Evolutionary conservation across 2,113 vertebrate species (phyloP).

Genomic region (Chiloscyllium plagiosum): DNA sequence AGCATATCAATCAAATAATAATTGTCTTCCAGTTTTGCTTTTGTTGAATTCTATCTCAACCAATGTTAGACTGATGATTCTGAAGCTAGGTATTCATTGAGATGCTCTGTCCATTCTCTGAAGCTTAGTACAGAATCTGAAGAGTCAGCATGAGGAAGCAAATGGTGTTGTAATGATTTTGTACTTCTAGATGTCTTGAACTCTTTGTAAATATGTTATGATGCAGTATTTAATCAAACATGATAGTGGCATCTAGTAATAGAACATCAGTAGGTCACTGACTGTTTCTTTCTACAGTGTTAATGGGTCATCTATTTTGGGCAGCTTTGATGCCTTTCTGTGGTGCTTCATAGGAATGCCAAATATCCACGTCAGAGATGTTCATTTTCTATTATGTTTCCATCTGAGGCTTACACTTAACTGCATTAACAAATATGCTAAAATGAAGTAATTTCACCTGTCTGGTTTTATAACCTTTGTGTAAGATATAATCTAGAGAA

Average conservation of each 20-base stretch:
- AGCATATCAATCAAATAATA: neutral
- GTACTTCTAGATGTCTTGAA: neutral
- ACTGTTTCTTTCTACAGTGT: neutral
- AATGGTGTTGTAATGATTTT: neutral
- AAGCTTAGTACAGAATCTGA: neutral
- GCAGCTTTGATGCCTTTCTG: neutral
- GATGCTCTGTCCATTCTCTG: neutral
- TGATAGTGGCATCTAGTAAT: neutral
- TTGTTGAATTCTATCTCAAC: neutral
- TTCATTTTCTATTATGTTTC: neutral
- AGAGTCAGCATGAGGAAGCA: neutral
- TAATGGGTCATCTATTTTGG: neutral
- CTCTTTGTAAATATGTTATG: neutral
- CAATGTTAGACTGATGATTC: neutral
- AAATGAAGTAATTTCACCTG: neutral
- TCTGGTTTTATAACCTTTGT: neutral
- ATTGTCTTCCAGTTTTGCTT: neutral
- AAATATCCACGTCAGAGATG: neutral
- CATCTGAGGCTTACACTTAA: neutral
- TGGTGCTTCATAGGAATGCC: neutral
- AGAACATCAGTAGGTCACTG: neutral
- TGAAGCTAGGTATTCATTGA: neutral
- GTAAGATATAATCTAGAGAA: neutral
- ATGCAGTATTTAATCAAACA: conserved; percentile 30
- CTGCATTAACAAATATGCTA: neutral